Evolutionary conservation across 1,140 invertebrate species (phyloP).

Genomic region (Ylistrum balloti): DNA sequence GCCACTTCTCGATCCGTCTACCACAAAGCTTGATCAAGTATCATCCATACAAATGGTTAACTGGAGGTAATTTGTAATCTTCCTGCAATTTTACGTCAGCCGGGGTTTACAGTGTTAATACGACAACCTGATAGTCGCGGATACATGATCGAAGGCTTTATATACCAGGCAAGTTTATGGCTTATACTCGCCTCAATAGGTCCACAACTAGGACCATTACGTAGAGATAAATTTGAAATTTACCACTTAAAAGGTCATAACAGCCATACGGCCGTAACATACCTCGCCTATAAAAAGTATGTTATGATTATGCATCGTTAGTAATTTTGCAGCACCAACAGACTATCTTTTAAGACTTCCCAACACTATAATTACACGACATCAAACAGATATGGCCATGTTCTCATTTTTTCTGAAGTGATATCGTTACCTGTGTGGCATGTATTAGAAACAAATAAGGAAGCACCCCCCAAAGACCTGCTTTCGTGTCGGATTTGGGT

Average conservation of each 20-base stretch:
- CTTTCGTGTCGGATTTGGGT: not conserved
- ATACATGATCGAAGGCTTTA: slow-evolving; percentile 5
- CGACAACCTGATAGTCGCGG: not conserved
- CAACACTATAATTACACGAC: slow-evolving; percentile 15
- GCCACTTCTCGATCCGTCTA: not conserved
- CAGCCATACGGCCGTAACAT: not conserved
- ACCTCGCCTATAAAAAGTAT: not conserved
- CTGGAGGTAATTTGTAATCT: slow-evolving; percentile 34
- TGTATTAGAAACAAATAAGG: not conserved
- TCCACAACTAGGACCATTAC: not conserved
- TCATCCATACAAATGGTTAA: slow-evolving; percentile 20
- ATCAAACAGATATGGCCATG: not conserved
- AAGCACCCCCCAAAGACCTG: not conserved
- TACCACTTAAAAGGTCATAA: slow-evolving; percentile 28
- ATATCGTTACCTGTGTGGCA: no score
- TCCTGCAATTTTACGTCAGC: slow-evolving; percentile 25
- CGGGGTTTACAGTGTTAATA: not conserved
- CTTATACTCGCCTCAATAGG: not conserved
- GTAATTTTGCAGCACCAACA: not conserved
- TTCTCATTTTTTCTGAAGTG: not conserved
- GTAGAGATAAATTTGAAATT: not conserved
- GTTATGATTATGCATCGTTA: not conserved
- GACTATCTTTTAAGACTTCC: not conserved
- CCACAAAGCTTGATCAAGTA: slow-evolving; percentile 33
- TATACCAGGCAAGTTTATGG: not conserved